Evolutionary conservation across 2,888 invertebrate genomes (phyloP).

Genomic region (Cantharis nigra): DNA sequence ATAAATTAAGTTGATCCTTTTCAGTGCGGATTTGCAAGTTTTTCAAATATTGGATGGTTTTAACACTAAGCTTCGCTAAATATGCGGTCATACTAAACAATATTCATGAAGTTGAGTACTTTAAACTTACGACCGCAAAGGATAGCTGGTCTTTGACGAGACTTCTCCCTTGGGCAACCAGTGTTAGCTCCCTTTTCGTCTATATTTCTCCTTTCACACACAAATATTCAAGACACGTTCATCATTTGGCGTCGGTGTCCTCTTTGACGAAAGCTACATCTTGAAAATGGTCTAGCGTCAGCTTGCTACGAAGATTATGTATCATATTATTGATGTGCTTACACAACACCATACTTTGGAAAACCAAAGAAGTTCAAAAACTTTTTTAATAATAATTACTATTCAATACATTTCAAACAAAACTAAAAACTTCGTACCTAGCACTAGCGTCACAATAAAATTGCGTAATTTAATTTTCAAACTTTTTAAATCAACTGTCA

Average conservation of each 20-base stretch:
- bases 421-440: not conserved
- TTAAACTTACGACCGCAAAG: conserved; percentile 36
- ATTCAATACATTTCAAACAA: not conserved
- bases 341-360: conserved; percentile 9
- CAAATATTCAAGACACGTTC: conserved; percentile 41
- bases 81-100: conserved; percentile 36
- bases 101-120: conserved; percentile 39
- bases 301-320: conserved; percentile 34
- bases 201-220: conserved; percentile 18
- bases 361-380: not conserved
- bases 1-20: not conserved
- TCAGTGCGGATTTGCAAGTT: not conserved
- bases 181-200: conserved; percentile 17
- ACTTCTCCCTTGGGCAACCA: conserved; percentile 29
- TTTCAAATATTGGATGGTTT: not conserved
- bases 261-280: conserved; percentile 35
- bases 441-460: not conserved
- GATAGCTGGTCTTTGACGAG: conserved; percentile 37
- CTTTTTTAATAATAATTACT: not conserved
- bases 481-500: not conserved
- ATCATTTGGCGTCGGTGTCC: conserved; percentile 43
- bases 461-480: not conserved
- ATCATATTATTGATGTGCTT: conserved; percentile 12
- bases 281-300: conserved; percentile 40
- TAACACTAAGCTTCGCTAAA: not conserved